Evolutionary conservation across 2,888 invertebrate genomes (phyloP), one percentile per base, ranked within the genome.

Genomic region (Drosophila rellima): DNA sequence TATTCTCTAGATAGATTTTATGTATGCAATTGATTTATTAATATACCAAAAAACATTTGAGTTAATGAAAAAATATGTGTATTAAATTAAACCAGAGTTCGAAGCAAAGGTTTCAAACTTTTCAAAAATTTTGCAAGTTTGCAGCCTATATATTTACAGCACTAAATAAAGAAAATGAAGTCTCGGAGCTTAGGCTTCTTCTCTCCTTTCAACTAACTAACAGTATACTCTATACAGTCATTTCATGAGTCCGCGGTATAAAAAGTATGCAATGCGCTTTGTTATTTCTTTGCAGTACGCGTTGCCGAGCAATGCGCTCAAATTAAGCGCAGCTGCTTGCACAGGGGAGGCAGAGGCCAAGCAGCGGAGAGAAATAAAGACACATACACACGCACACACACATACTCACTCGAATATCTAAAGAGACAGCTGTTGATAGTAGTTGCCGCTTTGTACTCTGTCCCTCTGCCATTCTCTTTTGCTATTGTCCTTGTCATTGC

Each of bases 261-360:
- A 15, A 51, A 51, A 51, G 64, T 70, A 79, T 75, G 85, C 85
- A 72, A 63, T 65, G 72, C 61, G 69, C 66, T 81, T 69, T 80
- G 70, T 73, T 67, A 70, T 78, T 83, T 74, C 67, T 71, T 68
- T 78, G 54, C 62, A 55, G 64, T 76, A 80, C 85, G 82, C 80
- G 56, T 66, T 78, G 70, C 65, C 60, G 64, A 71, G 85, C 82
- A 80, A 70, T 81, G 68, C 75, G 87, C 82, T 71, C 74, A 87
- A 84, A 82, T 87, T 82, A 87, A 82, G 82, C 79, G 73, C 88
- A 82, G 70, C 73, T 75, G 85, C 50, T 60, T 39, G 45, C 74
- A 55, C 45, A 20, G 44, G 26, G 31, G 31, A 51, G 48, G 44
- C 37, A 60, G 42, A 57, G 35, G 45, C 42, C 48, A 29, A 50